A percentile compares a stretch with the other conserved stretches of the same genome.
phyloP scores from a whole-genome alignment of 2,888 invertebrate species.

The Acanthoscelides obtectus region DNA sequence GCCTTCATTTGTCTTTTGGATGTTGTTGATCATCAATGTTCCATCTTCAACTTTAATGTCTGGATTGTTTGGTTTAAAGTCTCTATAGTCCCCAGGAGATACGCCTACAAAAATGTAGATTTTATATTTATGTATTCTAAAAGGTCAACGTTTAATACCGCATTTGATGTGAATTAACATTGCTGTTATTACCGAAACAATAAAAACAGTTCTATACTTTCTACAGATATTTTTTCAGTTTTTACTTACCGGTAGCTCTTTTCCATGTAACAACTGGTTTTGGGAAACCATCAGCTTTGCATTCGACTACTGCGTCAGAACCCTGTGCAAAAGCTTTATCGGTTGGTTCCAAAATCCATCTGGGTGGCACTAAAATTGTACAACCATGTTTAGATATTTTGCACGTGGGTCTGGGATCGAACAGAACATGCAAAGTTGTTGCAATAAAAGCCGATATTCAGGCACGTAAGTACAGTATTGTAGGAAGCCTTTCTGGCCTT shows the following conservation, averaged over 20 bases:
- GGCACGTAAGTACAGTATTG: no score
- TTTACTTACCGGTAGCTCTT: slow-evolving; percentile 78
- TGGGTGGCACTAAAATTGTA: slow-evolving; percentile 79
- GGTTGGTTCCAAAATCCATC: slow-evolving; percentile 93
- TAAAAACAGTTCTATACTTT: background rate
- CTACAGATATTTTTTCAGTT: background rate
- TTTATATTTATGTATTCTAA: background rate
- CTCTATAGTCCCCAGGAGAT: slow-evolving; percentile 89
- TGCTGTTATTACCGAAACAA: background rate
- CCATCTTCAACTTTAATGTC: slow-evolving; percentile 93
- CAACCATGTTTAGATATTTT: background rate
- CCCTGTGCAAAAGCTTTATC: slow-evolving; percentile 94
- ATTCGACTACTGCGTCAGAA: slow-evolving; percentile 89
- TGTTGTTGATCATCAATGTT: slow-evolving; percentile 82
- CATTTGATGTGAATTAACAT: background rate
- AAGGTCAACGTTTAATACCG: background rate
- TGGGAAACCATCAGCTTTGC: slow-evolving; percentile 94
- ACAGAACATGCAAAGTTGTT: background rate
- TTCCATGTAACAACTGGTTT: slow-evolving; percentile 94
- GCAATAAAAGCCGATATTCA: background rate
- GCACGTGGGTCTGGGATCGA: background rate
- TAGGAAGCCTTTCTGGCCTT: no score
- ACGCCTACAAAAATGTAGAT: slow-evolving; percentile 59
- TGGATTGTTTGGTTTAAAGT: slow-evolving; percentile 84
- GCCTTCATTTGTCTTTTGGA: slow-evolving; percentile 90